Evolutionary conservation across 2,113 vertebrate species (phyloP).

Genomic region (Dunckerocampus dactyliophorus): DNA sequence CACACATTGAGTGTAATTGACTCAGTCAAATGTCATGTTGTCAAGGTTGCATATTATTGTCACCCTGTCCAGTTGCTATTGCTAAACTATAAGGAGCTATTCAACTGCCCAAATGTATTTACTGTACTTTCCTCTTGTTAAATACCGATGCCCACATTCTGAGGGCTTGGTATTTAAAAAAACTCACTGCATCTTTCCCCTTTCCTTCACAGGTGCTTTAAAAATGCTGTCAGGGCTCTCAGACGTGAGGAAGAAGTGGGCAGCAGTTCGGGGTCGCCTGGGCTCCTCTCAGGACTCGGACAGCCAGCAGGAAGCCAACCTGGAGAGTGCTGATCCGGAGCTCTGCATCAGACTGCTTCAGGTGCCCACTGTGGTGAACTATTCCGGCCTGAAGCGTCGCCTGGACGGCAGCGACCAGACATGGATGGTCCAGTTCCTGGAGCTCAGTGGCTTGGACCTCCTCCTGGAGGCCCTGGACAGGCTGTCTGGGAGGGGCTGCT

Average conservation of each 20-base stretch:
- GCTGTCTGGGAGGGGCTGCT: slow-evolving; percentile 87
- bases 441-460: slow-evolving; percentile 89
- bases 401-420: slow-evolving; percentile 85
- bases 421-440: slow-evolving; percentile 98
- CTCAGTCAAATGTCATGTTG: too few species aligned
- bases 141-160: not conserved
- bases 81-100: too few species aligned
- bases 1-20: too few species aligned
- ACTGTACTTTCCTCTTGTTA: too few species aligned
- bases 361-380: slow-evolving; percentile 92
- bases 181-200: not conserved
- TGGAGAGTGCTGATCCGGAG: slow-evolving; percentile 92
- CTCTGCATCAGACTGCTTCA: slow-evolving; percentile 95
- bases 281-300: slow-evolving; percentile 84
- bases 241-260: slow-evolving; percentile 88
- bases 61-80: too few species aligned
- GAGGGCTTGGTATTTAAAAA: too few species aligned
- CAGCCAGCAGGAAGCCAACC: slow-evolving; percentile 84
- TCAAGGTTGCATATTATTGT: too few species aligned
- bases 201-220: slow-evolving; percentile 25
- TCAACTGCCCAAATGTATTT: too few species aligned
- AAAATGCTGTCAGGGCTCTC: slow-evolving; percentile 79
- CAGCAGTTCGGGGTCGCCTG: slow-evolving; percentile 80
- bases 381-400: slow-evolving; percentile 89
- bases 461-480: slow-evolving; percentile 92